These are phyloP conservation scores for Cheilosia grossa DNA, from an alignment of 2,888 invertebrate genomes.

Conservation along the genomic window DNA sequence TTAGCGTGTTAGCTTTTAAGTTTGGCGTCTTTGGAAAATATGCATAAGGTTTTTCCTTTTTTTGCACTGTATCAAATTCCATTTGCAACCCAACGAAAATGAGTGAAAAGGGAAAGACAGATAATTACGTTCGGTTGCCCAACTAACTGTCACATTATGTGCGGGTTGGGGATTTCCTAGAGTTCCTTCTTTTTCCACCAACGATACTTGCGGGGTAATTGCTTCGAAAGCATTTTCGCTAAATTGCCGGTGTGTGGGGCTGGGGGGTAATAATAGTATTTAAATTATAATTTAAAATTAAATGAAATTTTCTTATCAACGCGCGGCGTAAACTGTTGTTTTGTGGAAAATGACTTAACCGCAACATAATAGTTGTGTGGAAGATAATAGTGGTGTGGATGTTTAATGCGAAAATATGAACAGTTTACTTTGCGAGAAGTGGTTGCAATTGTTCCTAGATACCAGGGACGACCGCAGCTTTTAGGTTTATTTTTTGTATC, in stretches of 20 bases:
- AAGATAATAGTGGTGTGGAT: too few species aligned
- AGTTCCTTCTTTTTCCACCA: slow-evolving; percentile 4
- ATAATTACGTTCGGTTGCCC: slow-evolving; percentile 44
- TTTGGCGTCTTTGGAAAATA: slow-evolving; percentile 53
- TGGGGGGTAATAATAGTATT: slow-evolving; percentile 18
- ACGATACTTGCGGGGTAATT: slow-evolving; percentile 18
- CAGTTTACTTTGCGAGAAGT: too few species aligned
- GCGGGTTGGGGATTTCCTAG: slow-evolving; percentile 1
- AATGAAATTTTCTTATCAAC: slow-evolving; percentile 20
- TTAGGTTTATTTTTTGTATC: too few species aligned
- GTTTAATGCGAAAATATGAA: too few species aligned
- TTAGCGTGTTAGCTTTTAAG: slow-evolving; percentile 44
- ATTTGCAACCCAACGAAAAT: slow-evolving; percentile 29
- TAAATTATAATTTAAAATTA: slow-evolving; percentile 47
- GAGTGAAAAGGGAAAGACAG: slow-evolving; percentile 17
- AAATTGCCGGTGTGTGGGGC: slow-evolving; percentile 15
- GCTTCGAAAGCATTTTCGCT: slow-evolving; percentile 41
- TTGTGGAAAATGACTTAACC: not conserved
- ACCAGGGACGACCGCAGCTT: too few species aligned
- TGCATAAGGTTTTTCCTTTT: slow-evolving; percentile 10
- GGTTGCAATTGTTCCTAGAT: too few species aligned
- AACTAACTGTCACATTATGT: slow-evolving; percentile 25
- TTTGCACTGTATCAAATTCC: slow-evolving; percentile 41
- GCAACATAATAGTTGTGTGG: too few species aligned
- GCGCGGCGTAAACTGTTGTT: not conserved